phyloP scores from a whole-genome alignment of 2,888 invertebrate genomes.

The Heteromurus nitidus region DNA sequence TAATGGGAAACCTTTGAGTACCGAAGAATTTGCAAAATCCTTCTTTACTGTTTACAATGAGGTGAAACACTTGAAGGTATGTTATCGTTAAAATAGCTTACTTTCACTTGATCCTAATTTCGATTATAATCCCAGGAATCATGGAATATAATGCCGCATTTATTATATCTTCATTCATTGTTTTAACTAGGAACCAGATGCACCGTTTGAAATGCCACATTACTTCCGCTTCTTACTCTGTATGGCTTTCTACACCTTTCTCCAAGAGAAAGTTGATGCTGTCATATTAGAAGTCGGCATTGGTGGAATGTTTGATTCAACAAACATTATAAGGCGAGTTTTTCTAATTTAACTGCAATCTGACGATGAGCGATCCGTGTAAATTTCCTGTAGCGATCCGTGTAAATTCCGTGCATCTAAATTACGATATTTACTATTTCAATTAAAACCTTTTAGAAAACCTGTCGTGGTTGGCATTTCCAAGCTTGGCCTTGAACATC shows the following conservation, averaged over 20 bases:
- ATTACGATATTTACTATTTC: not conserved
- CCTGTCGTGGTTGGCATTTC: constrained; percentile 93
- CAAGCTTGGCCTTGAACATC: constrained; percentile 94
- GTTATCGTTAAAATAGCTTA: too few relatives aligned
- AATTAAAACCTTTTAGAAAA: constrained; percentile 78
- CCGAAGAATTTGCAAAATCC: constrained; percentile 83
- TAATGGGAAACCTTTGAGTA: constrained; percentile 86
- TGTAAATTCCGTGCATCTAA: not conserved
- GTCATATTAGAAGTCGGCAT: constrained; percentile 98
- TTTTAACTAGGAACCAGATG: constrained; percentile 77
- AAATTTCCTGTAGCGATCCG: not conserved
- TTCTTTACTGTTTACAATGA: constrained; percentile 89
- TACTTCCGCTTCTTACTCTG: constrained; percentile 97
- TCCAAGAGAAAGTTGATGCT: constrained; percentile 89
- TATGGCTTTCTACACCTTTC: constrained; percentile 91
- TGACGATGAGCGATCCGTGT: not conserved
- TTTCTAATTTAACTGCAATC: not conserved
- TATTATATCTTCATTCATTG: not conserved
- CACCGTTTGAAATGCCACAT: constrained; percentile 85
- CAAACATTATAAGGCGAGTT: constrained; percentile 88
- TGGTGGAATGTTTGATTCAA: constrained; percentile 95
- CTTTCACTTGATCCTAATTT: too few relatives aligned
- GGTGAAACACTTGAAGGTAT: constrained; percentile 78
- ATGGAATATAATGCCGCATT: too few relatives aligned
- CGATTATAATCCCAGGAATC: too few relatives aligned